phyloP scores from a whole-genome alignment of 2,113 vertebrate species.

The Megaceryle maxima region DNA sequence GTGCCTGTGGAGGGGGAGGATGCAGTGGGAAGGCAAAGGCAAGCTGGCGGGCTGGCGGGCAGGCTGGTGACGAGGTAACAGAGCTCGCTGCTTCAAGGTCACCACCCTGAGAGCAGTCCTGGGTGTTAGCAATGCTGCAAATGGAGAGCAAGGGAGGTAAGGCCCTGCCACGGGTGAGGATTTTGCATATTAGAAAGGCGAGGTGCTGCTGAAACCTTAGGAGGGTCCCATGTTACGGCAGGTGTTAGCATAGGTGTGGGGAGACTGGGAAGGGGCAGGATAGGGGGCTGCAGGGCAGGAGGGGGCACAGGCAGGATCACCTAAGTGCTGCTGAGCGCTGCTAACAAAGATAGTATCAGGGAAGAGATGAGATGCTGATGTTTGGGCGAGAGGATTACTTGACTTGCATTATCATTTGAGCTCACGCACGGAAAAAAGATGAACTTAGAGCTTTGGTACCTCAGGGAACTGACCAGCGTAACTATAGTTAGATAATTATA shows the following conservation, averaged over 20 bases:
- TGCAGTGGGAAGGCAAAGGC: neutral
- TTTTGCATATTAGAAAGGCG: neutral
- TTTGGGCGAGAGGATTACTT: neutral
- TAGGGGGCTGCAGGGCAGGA: neutral
- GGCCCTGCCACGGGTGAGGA: neutral
- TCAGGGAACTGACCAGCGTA: constrained; percentile 59
- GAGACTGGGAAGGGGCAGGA: neutral
- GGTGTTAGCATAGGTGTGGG: neutral
- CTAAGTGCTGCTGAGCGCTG: neutral
- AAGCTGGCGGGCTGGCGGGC: neutral
- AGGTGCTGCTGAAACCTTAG: neutral
- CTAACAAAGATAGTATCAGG: neutral
- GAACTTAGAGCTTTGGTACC: constrained; percentile 49
- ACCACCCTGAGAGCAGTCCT: neutral
- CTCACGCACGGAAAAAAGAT: neutral
- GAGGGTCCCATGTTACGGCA: neutral
- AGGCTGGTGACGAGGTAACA: neutral
- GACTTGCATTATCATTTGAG: constrained; percentile 12
- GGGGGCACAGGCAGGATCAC: neutral
- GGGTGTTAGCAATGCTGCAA: neutral
- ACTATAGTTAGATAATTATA: constrained; percentile 60
- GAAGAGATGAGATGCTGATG: neutral
- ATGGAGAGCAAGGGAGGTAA: rapidly evolving
- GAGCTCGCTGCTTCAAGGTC: constrained; percentile 24
- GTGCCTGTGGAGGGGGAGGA: neutral